Percentiles rank a stretch among this genome's conserved stretches.
phyloP scores from a whole-genome alignment of 1,140 invertebrate genomes.

The Drosophila kikkawai region DNA sequence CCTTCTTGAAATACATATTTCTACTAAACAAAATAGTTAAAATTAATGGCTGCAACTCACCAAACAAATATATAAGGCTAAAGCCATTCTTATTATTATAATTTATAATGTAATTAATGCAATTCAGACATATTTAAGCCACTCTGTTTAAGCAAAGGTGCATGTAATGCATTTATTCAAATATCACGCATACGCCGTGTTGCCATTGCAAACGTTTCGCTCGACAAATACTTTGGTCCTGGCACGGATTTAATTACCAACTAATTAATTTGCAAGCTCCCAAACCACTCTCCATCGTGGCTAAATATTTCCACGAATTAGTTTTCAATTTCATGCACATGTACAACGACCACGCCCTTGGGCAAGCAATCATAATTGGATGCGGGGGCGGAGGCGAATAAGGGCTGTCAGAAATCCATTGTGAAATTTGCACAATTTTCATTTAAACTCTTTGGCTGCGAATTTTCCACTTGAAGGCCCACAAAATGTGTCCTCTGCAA shows the following conservation, averaged over 20 bases:
- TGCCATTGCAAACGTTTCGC: background rate
- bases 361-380: constrained; percentile 19
- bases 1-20: too few species aligned
- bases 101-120: background rate
- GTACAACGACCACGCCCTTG: constrained; percentile 16
- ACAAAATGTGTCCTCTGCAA: constrained; percentile 25
- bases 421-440: constrained; percentile 29
- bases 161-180: constrained; percentile 9
- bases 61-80: too few species aligned
- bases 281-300: background rate
- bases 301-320: constrained; percentile 38
- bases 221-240: background rate
- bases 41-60: too few species aligned
- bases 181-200: constrained; percentile 48
- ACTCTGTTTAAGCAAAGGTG: background rate
- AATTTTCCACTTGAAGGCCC: constrained; percentile 39
- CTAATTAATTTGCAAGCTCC: constrained; percentile 50
- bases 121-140: background rate
- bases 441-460: constrained; percentile 14
- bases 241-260: constrained; percentile 52
- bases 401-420: constrained; percentile 22
- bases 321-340: constrained; percentile 53
- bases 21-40: too few species aligned
- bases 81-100: background rate
- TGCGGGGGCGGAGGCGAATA: background rate